Base-by-base conservation (phyloP, 2,888 invertebrate species). In the Cosmorhoe ocellata region DNA sequence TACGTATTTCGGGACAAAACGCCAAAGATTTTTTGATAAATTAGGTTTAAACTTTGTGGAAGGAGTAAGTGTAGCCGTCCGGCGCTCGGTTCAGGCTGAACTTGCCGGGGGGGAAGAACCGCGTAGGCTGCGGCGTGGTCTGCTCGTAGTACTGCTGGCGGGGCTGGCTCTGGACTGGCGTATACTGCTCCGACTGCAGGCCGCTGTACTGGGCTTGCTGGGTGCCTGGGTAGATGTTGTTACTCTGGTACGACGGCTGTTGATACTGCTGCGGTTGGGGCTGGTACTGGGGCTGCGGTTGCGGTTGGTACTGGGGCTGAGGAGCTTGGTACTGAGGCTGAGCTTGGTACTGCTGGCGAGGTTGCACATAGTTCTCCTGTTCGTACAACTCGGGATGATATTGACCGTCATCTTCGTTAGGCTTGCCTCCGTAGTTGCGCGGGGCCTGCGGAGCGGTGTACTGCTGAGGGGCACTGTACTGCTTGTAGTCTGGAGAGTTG, bases 1-100 rank as follows among this genome's bases (percentile, higher is more conserved):
- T 80, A 78, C 73, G 71, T 76, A 66, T 78, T 76, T 75, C 66
- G 72, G 67, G 64, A 81, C 81, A 79, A 82, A 79, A 77, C 81
- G 77, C 81, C 81, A 74, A 74, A 73, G 68, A 69, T 69, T 64
- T 74, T 64, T 71, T 61, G 67, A 67, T 72, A 74, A 73, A 74
- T 76, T 76, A 75, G 63, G 70, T 78, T 86, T 90, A 90, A 70
- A 87, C 89, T 85, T 90, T 95, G 89, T 94, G 95, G 91, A 96
- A 96, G 63, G 94, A 95, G 87, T 96, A 97, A 70, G 95, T 95
- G 90, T 94, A 97, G 71, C 97, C 97, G 74, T 97, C 97, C 31
- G 96, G 96, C 52, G 95, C 96, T 75, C 97, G 92, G 91, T 96
- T 96, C 65, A 97, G 91, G 66, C 94, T 94, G 70, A 97, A 92